phyloP scores from a whole-genome alignment of 1,140 invertebrate species.

The Caerostris darwini region DNA sequence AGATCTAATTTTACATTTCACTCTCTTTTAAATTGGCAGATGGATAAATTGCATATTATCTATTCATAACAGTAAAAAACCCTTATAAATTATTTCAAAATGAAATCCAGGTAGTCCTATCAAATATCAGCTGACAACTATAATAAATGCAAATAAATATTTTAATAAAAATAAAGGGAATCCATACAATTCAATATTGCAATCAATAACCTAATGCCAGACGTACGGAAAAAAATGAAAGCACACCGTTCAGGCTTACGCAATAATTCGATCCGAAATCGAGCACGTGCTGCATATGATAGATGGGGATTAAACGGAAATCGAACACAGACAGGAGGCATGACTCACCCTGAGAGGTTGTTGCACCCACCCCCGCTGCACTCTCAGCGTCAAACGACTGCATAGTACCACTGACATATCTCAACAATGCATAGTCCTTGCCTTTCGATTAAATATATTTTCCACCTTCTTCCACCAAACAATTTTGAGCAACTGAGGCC shows the following conservation, averaged over 20 bases:
- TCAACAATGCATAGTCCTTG: not conserved
- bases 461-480: not conserved
- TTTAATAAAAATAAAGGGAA: no score
- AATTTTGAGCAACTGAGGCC: constrained; percentile 5
- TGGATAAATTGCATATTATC: no score
- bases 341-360: constrained; percentile 72
- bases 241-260: not conserved
- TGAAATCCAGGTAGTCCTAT: no score
- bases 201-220: not conserved
- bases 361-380: constrained; percentile 54
- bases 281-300: not conserved
- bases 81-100: no score
- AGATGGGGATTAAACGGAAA: constrained; percentile 18
- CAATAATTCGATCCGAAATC: not conserved
- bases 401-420: constrained; percentile 52
- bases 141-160: no score
- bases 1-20: no score
- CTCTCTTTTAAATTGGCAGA: no score
- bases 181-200: no score
- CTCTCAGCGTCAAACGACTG: constrained; percentile 42
- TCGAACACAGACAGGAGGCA: constrained; percentile 35
- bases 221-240: not conserved
- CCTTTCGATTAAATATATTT: not conserved
- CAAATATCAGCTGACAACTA: no score
- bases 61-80: no score